Conservation (phyloP, 2,113 vertebrate genomes). For the Thunnus thynnus region DNA sequence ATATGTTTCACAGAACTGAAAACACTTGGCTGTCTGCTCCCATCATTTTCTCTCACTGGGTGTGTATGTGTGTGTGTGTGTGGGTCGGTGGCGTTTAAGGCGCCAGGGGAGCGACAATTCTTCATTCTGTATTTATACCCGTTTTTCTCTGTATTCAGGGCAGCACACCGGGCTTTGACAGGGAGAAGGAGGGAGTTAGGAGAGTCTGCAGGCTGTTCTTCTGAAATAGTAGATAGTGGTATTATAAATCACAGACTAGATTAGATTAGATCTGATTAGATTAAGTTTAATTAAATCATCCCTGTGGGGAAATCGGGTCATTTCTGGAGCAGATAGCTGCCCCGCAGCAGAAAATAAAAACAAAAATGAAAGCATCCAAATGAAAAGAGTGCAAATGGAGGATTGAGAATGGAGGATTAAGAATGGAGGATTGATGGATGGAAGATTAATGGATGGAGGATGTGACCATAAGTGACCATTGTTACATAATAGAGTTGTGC, state of each 20-base stretch:
- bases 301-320: slow-evolving; percentile 60
- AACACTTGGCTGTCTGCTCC: slow-evolving; percentile 77
- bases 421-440: background rate
- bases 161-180: slow-evolving; percentile 53
- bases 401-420: slow-evolving; percentile 17
- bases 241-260: slow-evolving; percentile 65
- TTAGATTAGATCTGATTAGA: slow-evolving; percentile 68
- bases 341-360: slow-evolving; percentile 43
- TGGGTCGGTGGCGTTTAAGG: slow-evolving; percentile 34
- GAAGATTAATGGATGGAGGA: background rate
- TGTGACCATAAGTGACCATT: background rate
- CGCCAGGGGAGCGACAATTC: slow-evolving; percentile 43
- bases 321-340: slow-evolving; percentile 44
- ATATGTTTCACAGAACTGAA: slow-evolving; percentile 72
- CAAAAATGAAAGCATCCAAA: slow-evolving; percentile 42
- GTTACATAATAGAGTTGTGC: background rate
- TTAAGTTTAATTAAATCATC: slow-evolving; percentile 63
- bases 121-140: slow-evolving; percentile 64
- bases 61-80: slow-evolving; percentile 33
- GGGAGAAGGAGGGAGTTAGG: slow-evolving; percentile 39
- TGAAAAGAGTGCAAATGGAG: slow-evolving; percentile 22
- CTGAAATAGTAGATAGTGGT: slow-evolving; percentile 38
- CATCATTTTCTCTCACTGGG: slow-evolving; percentile 50
- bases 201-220: slow-evolving; percentile 41
- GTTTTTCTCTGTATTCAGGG: slow-evolving; percentile 55